Percentiles rank a stretch among this genome's conserved stretches.
phyloP scores from a whole-genome alignment of 64 coral and sea anemone genomes.

The Platygyra sinensis region DNA sequence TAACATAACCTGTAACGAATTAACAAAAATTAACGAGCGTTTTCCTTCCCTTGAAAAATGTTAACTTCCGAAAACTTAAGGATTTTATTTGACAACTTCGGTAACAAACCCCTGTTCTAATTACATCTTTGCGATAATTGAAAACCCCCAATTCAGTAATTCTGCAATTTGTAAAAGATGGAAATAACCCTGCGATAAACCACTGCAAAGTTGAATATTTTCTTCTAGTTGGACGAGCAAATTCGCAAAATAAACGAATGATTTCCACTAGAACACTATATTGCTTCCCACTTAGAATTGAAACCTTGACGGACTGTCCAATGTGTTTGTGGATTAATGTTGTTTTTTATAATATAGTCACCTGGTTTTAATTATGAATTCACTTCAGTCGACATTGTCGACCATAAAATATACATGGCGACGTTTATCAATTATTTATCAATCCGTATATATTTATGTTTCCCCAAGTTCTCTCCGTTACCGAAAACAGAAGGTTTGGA shows the following conservation, averaged over 20 bases:
- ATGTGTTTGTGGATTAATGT: not conserved
- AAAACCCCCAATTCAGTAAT: not conserved
- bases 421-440: conserved; percentile 38
- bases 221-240: too few relatives aligned
- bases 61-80: not conserved
- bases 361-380: conserved; percentile 38
- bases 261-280: not conserved
- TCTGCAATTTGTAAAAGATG: not conserved
- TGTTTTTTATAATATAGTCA: not conserved
- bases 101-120: conserved; percentile 7
- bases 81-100: not conserved
- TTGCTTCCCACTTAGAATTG: conserved; percentile 5
- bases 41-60: not conserved
- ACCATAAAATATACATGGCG: conserved; percentile 26
- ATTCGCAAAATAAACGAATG: too few relatives aligned
- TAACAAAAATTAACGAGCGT: too few relatives aligned
- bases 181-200: not conserved
- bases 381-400: not conserved
- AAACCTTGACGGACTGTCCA: not conserved
- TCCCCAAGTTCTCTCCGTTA: not conserved
- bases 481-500: not conserved
- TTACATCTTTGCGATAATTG: not conserved
- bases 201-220: not conserved
- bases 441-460: conserved; percentile 9
- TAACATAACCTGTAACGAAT: too few relatives aligned